A percentile compares a stretch with the other conserved stretches of the same genome.
Evolutionary conservation across 2,113 vertebrate genomes (phyloP).

Genomic region (Theropithecus gelada): DNA sequence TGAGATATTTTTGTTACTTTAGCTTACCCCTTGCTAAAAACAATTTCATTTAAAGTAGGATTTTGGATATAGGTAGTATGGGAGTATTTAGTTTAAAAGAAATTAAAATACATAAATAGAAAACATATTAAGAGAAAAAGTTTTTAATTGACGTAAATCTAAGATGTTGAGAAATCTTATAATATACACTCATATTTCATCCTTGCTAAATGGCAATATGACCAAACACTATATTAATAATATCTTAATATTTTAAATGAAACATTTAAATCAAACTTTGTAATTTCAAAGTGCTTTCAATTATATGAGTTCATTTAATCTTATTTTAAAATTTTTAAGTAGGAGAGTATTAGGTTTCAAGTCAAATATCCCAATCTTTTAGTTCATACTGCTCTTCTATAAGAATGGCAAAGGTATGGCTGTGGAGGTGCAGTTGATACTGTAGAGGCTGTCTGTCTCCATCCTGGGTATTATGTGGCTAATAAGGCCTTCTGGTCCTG

Average conservation of each 20-base stretch:
- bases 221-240: neutral
- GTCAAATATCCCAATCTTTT: neutral
- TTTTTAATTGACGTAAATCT: neutral
- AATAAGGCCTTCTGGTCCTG: neutral
- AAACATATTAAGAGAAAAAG: neutral
- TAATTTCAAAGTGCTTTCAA: neutral
- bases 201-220: neutral
- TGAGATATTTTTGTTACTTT: constrained; percentile 22
- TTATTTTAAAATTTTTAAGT: neutral
- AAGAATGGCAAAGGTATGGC: neutral
- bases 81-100: constrained; percentile 22
- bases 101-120: neutral
- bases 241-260: neutral
- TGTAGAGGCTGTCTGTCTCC: neutral
- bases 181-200: neutral
- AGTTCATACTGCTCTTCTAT: neutral
- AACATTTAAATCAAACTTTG: neutral
- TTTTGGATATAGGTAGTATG: neutral
- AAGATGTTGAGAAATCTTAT: neutral
- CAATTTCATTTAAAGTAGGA: neutral
- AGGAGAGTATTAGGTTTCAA: neutral
- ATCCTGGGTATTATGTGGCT: neutral
- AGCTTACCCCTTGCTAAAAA: neutral
- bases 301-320: neutral
- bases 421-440: neutral